Evolutionary conservation across 2,888 invertebrate genomes (phyloP).

Genomic region (Trissolcus japonicus): DNA sequence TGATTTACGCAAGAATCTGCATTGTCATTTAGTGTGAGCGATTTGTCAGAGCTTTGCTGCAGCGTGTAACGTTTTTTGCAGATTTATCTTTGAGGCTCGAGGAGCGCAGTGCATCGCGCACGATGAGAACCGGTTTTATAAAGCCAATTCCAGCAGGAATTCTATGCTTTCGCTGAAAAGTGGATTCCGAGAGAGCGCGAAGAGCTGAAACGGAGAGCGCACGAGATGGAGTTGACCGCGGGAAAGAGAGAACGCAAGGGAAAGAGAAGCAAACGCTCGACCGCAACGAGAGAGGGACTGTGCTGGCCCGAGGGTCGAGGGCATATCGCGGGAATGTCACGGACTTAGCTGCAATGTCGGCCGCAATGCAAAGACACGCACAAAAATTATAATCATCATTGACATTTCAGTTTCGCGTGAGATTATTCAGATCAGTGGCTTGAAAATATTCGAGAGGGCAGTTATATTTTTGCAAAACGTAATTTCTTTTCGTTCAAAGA

Average conservation of each 20-base stretch:
- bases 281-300: slow-evolving; percentile 5
- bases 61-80: slow-evolving; percentile 56
- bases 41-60: slow-evolving; percentile 58
- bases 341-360: slow-evolving; percentile 43
- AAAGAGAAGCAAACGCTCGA: slow-evolving; percentile 36
- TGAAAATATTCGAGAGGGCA: too few species aligned
- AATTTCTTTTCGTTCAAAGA: too few species aligned
- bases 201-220: slow-evolving; percentile 38
- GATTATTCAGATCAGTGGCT: too few species aligned
- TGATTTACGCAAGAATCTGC: slow-evolving; percentile 32
- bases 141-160: slow-evolving; percentile 63
- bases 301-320: slow-evolving; percentile 47
- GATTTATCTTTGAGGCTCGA: slow-evolving; percentile 58
- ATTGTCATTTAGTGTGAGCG: slow-evolving; percentile 45
- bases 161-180: slow-evolving; percentile 67
- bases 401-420: not conserved
- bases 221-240: slow-evolving; percentile 23
- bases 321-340: slow-evolving; percentile 55
- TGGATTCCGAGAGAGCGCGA: slow-evolving; percentile 62
- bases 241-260: slow-evolving; percentile 43
- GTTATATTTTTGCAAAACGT: too few species aligned
- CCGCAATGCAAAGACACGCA: slow-evolving; percentile 36
- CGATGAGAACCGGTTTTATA: slow-evolving; percentile 65
- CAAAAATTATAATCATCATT: slow-evolving; percentile 51
- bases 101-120: slow-evolving; percentile 46